Evolutionary conservation across 2,113 vertebrate species (phyloP).

Genomic region (Bombycilla garrulus): DNA sequence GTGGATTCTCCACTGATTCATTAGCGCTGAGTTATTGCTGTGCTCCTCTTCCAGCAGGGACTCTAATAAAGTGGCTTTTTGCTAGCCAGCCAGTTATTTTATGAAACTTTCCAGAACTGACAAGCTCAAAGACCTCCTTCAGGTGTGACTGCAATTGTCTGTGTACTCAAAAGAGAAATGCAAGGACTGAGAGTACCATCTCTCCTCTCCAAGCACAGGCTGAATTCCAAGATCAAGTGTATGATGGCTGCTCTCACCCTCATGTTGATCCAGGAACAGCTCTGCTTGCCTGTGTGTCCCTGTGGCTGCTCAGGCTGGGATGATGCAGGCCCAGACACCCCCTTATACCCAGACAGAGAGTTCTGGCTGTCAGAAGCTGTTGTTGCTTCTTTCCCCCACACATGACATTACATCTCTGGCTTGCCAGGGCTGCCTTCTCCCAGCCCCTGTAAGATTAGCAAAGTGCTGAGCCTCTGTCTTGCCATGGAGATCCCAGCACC

Average conservation of each 20-base stretch:
- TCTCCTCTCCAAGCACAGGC: background rate
- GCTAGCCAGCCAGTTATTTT: background rate
- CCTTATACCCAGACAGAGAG: background rate
- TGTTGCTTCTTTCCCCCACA: background rate
- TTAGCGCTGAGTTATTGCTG: conserved; percentile 14
- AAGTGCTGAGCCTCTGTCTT: background rate
- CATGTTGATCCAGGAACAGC: background rate
- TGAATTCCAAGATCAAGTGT: background rate
- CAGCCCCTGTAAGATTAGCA: background rate
- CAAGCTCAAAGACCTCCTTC: conserved; percentile 1
- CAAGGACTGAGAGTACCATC: background rate
- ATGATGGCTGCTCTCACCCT: background rate
- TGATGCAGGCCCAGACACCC: background rate
- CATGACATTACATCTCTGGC: background rate
- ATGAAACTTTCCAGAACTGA: background rate
- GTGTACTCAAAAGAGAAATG: background rate
- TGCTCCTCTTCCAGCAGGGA: conserved; percentile 18
- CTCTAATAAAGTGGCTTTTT: conserved; percentile 15
- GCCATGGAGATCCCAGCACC: background rate
- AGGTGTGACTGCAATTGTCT: background rate
- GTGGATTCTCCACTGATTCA: conserved; percentile 23
- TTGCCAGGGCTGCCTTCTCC: background rate
- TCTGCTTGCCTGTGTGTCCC: background rate
- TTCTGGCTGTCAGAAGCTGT: background rate
- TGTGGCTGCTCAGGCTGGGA: background rate